A percentile compares a stretch with the other conserved stretches of the same genome.
These are phyloP conservation scores for Sicus ferrugineus DNA, from an alignment of 2,888 invertebrate genomes.

Conservation along the genomic window DNA sequence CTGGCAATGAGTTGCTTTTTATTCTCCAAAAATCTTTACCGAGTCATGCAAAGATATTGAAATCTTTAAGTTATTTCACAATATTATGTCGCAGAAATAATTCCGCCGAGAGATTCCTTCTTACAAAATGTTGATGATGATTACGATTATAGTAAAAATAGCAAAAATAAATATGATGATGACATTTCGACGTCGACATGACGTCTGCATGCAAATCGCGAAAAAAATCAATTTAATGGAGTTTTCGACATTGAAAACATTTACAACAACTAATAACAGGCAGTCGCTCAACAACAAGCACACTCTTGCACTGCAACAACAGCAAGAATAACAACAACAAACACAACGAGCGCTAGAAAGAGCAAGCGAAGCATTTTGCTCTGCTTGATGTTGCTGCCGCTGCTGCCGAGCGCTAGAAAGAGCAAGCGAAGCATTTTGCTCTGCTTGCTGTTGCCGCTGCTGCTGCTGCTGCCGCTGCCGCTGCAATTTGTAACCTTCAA, in stretches of 20 bases:
- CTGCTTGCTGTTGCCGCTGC: slow-evolving; percentile 18
- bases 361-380: background rate
- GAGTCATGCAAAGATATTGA: no score
- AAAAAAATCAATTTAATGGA: slow-evolving; percentile 29
- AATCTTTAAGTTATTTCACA: no score
- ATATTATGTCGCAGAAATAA: no score
- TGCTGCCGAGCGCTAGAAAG: no score
- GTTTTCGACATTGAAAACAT: slow-evolving; percentile 9
- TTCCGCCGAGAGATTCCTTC: no score
- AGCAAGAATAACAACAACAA: slow-evolving; percentile 14
- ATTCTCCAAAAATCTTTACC: no score
- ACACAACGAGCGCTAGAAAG: background rate
- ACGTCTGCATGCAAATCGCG: slow-evolving; percentile 31
- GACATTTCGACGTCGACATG: background rate
- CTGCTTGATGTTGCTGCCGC: background rate
- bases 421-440: background rate
- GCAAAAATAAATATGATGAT: no score
- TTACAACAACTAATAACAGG: background rate
- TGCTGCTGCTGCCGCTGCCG: slow-evolving; percentile 11
- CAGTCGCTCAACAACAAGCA: background rate
- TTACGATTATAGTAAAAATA: no score
- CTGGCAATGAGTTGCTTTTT: no score
- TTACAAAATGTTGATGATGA: no score
- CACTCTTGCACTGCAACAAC: background rate
- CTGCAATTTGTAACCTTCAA: slow-evolving; percentile 31